These are phyloP conservation scores for Euzophera pinguis DNA, from an alignment of 2,888 invertebrate species.

Conservation along the genomic window DNA sequence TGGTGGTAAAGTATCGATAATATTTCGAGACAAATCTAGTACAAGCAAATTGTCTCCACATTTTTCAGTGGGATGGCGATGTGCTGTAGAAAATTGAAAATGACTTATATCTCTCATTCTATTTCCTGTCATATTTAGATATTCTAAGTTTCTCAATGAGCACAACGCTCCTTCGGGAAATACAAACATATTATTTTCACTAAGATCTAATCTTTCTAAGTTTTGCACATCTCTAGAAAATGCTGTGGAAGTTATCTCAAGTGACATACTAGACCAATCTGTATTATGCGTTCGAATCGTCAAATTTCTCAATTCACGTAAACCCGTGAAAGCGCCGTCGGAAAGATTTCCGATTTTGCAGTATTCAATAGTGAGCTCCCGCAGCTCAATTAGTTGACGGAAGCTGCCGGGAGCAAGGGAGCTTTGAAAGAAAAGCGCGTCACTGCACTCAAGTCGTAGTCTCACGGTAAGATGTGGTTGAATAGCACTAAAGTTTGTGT, in stretches of 20 bases:
- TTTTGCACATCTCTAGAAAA: slow-evolving; percentile 87
- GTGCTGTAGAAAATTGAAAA: slow-evolving; percentile 84
- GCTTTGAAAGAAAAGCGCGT: slow-evolving; percentile 89
- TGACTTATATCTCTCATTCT: slow-evolving; percentile 86
- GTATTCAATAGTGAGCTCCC: slow-evolving; percentile 88
- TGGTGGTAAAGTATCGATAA: slow-evolving; percentile 86
- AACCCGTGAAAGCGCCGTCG: slow-evolving; percentile 89
- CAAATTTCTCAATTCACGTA: slow-evolving; percentile 87
- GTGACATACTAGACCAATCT: slow-evolving; percentile 89
- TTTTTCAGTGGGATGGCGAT: slow-evolving; percentile 80
- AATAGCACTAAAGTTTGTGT: slow-evolving; percentile 90
- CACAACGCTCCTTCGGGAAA: slow-evolving; percentile 89
- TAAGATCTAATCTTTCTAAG: slow-evolving; percentile 86
- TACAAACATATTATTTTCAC: slow-evolving; percentile 89
- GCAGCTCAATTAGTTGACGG: slow-evolving; percentile 86
- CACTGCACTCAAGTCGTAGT: slow-evolving; percentile 88
- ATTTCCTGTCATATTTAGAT: slow-evolving; percentile 89
- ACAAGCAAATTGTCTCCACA: slow-evolving; percentile 85
- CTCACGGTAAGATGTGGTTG: slow-evolving; percentile 90
- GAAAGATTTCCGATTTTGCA: slow-evolving; percentile 91
- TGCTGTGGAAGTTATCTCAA: slow-evolving; percentile 86
- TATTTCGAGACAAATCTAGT: slow-evolving; percentile 88
- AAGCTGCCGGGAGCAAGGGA: slow-evolving; percentile 88
- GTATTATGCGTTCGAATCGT: slow-evolving; percentile 91
- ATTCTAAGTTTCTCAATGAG: slow-evolving; percentile 85